Base-by-base conservation (phyloP, 1,140 invertebrate species). In the Scylla paramamosain region DNA sequence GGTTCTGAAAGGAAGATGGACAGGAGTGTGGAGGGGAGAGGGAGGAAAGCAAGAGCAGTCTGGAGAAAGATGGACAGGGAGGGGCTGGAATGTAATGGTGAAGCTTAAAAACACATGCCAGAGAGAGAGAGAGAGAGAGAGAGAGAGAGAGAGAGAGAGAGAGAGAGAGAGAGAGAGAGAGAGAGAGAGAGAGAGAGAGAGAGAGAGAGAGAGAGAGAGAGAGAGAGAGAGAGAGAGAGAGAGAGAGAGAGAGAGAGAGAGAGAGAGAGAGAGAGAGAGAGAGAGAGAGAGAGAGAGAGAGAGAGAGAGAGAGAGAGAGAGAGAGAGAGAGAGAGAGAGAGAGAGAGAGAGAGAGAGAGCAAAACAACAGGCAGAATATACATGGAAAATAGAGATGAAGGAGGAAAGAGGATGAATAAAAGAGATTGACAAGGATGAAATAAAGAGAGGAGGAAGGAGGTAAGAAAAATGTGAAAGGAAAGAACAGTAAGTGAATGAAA, bases 371-470 rank as follows among this genome's bases (percentile, higher is more conserved):
- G 10, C 0, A 8, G 25, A 77, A 77, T n/a, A 77, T 1, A 82
- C 31, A 20, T 6, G 90, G 92, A 29, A 67, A 39, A 48, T 90
- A 86, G 91, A 95, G 67, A 31, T 95, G 91, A 32, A 32, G 45
- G 77, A 86, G 52, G 20, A n/a, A n/a, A n/a, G 67, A 77, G n/a
- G 20, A 25, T 12, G 67, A 77, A 7, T 20, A 77, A 77, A n/a
- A n/a, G 67, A 7, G 83, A 39, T 16, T 59, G 91, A 28, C 52
- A 52, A 45, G 94, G 84, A 87, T 86, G 52, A 59, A 20, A 82
- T 25, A 48, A 83, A 32, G 59, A 83, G 89, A 86, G 52, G 88
- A 20, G 90, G 39, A 28, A 95, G 25, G 25, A 20, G 3, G 87
- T 12, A 14, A 45, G 16, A 46, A 31, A 29, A 25, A 25, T 6